Percentiles rank a stretch among this genome's conserved stretches.
phyloP scores from a whole-genome alignment of 2,797 vertebrate genomes.

The Phoebastria nigripes region DNA sequence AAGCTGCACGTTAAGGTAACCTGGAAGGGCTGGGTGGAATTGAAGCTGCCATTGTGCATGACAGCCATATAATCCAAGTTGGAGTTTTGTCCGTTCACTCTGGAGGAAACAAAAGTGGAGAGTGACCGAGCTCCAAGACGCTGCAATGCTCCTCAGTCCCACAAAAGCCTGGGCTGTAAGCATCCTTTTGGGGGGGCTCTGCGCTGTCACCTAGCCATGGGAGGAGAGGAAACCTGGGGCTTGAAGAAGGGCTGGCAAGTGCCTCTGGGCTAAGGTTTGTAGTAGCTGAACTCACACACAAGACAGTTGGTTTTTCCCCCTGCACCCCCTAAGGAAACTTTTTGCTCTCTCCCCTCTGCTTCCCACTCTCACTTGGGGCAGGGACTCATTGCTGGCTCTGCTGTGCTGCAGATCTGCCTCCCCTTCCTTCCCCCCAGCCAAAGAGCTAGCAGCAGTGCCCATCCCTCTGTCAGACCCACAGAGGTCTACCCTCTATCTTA shows the following conservation, averaged over 20 bases:
- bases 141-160: neutral
- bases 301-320: neutral
- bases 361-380: neutral
- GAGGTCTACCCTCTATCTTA: neutral
- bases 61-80: neutral
- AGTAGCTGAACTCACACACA: neutral
- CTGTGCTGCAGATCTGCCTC: neutral
- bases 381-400: neutral
- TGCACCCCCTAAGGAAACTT: neutral
- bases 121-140: fast-evolving
- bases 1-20: slow-evolving; percentile 45
- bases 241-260: neutral
- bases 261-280: neutral
- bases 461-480: neutral
- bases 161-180: neutral
- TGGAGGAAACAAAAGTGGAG: neutral
- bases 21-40: slow-evolving; percentile 7
- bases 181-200: fast-evolving
- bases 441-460: neutral
- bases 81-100: neutral
- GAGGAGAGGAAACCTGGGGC: neutral
- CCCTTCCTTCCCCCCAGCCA: neutral
- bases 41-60: slow-evolving; percentile 6
- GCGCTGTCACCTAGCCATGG: fast-evolving
- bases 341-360: neutral